Conservation (phyloP, 2,888 invertebrate genomes). For the Caenorhabditis imperialis region DNA sequence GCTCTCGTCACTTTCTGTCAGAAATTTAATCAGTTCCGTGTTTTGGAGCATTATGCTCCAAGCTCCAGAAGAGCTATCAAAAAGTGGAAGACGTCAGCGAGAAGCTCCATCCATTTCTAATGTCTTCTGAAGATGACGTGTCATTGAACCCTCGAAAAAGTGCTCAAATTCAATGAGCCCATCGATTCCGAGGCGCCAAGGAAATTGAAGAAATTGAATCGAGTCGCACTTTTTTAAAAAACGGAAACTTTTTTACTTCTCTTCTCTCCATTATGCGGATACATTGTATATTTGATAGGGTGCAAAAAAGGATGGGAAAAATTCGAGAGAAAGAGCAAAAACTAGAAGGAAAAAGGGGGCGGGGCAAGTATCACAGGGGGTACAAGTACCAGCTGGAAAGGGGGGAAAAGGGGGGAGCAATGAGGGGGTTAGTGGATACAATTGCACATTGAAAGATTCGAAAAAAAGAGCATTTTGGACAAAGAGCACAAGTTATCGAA, state of each 20-base stretch:
- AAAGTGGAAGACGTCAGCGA: background rate
- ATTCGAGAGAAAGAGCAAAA: background rate
- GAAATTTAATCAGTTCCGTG: slow-evolving; percentile 24
- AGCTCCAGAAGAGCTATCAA: background rate
- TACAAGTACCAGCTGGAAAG: slow-evolving; percentile 12
- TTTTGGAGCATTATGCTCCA: too few relatives aligned
- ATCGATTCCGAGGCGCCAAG: too few relatives aligned
- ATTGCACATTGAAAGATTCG: slow-evolving; percentile 2
- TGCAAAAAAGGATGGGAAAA: background rate
- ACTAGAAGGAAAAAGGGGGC: slow-evolving; percentile 19
- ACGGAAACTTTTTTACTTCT: slow-evolving; percentile 22
- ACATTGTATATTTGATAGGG: slow-evolving; percentile 21
- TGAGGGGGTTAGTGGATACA: slow-evolving; percentile 9
- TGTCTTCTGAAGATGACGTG: slow-evolving; percentile 22
- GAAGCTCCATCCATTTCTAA: slow-evolving; percentile 21
- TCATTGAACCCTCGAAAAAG: slow-evolving; percentile 21
- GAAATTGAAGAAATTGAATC: slow-evolving; percentile 40
- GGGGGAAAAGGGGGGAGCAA: background rate
- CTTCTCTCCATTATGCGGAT: slow-evolving; percentile 29
- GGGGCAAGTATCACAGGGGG: slow-evolving; percentile 29
- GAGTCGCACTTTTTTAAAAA: slow-evolving; percentile 40
- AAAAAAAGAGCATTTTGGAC: background rate
- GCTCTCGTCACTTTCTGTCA: slow-evolving; percentile 14
- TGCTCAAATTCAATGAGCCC: slow-evolving; percentile 38
- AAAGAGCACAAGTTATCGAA: slow-evolving; percentile 9